Conservation (phyloP, 2,113 vertebrate genomes). For the Alaudala cheleensis region DNA sequence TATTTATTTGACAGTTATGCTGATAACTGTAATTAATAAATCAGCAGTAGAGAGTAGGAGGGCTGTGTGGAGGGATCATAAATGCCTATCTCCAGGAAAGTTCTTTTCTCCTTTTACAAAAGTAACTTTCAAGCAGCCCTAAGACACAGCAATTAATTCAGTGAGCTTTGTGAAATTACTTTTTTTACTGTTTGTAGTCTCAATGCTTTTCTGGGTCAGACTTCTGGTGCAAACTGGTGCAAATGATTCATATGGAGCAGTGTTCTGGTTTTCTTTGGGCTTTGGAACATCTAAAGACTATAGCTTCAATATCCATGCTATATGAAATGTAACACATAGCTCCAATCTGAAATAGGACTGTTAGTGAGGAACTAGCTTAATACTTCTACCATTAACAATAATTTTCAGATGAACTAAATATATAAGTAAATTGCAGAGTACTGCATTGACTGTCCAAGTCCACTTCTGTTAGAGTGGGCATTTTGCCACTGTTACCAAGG, state of each 20-base stretch:
- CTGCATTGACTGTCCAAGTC: background rate
- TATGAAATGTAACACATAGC: background rate
- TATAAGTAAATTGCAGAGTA: background rate
- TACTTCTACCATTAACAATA: background rate
- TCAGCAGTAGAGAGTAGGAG: background rate
- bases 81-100: background rate
- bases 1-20: background rate
- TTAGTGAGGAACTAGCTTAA: background rate
- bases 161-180: background rate
- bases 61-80: background rate
- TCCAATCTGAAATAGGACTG: background rate
- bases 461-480: background rate
- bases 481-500: background rate
- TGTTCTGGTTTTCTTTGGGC: background rate
- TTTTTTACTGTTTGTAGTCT: background rate
- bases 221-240: background rate
- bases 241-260: background rate
- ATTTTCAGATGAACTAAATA: background rate
- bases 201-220: background rate
- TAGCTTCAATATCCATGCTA: background rate
- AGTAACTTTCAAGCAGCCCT: background rate
- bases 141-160: background rate
- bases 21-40: conserved; percentile 30
- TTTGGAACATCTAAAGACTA: background rate
- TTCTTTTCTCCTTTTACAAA: background rate